Conservation (phyloP, 2,888 invertebrate genomes). For the Netelia fuscicornis region DNA sequence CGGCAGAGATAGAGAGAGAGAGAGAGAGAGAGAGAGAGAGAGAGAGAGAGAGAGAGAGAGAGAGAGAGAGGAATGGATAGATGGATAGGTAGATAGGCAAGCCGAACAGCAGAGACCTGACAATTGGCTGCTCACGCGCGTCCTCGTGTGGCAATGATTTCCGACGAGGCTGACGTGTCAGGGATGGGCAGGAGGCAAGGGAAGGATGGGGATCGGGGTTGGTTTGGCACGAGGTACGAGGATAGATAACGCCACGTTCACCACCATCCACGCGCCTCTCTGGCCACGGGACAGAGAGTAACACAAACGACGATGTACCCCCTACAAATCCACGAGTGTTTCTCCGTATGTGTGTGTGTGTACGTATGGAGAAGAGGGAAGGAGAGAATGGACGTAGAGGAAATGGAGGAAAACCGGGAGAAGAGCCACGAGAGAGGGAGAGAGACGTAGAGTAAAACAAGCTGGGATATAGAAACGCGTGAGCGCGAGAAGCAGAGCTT, state of each 20-base stretch:
- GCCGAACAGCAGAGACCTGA: constrained; percentile 66
- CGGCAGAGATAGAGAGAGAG: background rate
- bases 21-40: background rate
- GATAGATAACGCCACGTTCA: constrained; percentile 58
- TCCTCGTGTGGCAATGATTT: constrained; percentile 78
- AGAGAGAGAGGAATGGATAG: constrained; percentile 9
- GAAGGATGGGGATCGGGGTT: constrained; percentile 43
- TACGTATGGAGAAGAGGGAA: constrained; percentile 7
- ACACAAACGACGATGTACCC: constrained; percentile 53
- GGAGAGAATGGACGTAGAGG: constrained; percentile 34
- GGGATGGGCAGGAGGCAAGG: constrained; percentile 32
- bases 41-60: constrained; percentile 9
- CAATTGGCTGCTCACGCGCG: constrained; percentile 75
- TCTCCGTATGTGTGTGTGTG: background rate
- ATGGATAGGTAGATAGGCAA: constrained; percentile 27
- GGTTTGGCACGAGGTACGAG: constrained; percentile 54
- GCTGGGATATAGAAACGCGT: constrained; percentile 14
- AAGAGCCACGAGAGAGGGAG: constrained; percentile 50
- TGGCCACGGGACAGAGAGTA: constrained; percentile 30
- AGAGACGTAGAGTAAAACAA: constrained; percentile 22
- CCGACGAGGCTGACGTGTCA: constrained; percentile 75
- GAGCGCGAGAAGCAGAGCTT: constrained; percentile 37
- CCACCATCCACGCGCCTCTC: background rate
- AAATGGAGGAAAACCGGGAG: constrained; percentile 53
- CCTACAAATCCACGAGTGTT: background rate